A percentile compares a stretch with the other conserved stretches of the same genome.
Evolutionary conservation across 37 sponge, comb jelly and placozoan genomes (phyloP).

Genomic region (Cladorhizidae sp.): DNA sequence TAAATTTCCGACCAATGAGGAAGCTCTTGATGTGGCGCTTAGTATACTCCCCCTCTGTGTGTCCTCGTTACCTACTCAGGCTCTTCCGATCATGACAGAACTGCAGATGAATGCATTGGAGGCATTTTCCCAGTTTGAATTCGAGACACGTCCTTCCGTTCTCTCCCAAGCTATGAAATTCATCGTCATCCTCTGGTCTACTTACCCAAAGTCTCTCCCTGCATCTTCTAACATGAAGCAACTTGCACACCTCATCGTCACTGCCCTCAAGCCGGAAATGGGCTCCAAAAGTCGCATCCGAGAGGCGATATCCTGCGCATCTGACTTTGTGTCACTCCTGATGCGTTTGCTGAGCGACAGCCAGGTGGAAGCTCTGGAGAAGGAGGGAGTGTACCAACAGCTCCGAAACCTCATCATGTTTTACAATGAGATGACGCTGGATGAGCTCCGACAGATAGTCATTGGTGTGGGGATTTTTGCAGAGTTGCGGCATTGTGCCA

Average conservation of each 20-base stretch:
- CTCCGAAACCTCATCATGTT: slow-evolving; percentile 11
- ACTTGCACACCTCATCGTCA: slow-evolving; percentile 23
- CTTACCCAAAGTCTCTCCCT: slow-evolving; percentile 27
- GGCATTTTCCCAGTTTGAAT: slow-evolving; percentile 20
- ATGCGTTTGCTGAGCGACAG: slow-evolving; percentile 27
- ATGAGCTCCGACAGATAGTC: slow-evolving; percentile 19
- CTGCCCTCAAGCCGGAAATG: slow-evolving; percentile 8
- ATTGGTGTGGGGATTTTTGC: slow-evolving; percentile 38
- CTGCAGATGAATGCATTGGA: slow-evolving; percentile 24
- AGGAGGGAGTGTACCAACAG: slow-evolving; percentile 26
- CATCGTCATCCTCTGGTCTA: slow-evolving; percentile 12
- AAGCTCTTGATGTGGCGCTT: neutral
- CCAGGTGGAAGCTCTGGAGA: slow-evolving; percentile 32
- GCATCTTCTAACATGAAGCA: slow-evolving; percentile 13
- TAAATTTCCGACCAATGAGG: slow-evolving; percentile 18
- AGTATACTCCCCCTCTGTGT: slow-evolving; percentile 5
- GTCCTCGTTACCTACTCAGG: neutral
- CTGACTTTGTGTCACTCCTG: slow-evolving; percentile 13
- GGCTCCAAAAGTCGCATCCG: neutral
- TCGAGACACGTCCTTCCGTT: neutral
- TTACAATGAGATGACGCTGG: slow-evolving; percentile 24
- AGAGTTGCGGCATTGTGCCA: neutral
- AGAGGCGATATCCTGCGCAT: slow-evolving; percentile 13
- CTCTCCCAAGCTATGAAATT: slow-evolving; percentile 7
- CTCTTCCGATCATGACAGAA: neutral